phyloP scores from a whole-genome alignment of 2,113 vertebrate genomes.

The Calcarius ornatus region DNA sequence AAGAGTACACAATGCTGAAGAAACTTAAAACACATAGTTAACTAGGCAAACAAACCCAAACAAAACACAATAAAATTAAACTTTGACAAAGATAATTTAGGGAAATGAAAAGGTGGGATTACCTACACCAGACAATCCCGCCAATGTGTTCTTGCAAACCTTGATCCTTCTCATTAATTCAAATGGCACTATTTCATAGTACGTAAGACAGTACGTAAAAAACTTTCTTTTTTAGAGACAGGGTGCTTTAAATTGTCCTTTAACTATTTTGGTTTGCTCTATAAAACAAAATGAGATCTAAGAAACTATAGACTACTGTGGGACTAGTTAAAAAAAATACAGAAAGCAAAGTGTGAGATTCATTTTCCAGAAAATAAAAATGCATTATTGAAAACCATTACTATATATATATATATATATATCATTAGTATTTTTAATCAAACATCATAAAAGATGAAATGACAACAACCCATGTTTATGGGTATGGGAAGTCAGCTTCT shows the following conservation, averaged over 20 bases:
- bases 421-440: not conserved
- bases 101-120: not conserved
- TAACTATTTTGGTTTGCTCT: not conserved
- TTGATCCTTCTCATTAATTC: not conserved
- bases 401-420: not conserved
- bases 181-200: not conserved
- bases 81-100: not conserved
- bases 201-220: not conserved
- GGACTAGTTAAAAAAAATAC: not conserved
- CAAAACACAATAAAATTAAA: not conserved
- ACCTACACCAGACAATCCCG: not conserved
- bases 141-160: not conserved
- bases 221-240: not conserved
- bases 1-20: not conserved
- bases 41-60: not conserved
- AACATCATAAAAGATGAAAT: not conserved
- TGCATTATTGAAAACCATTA: not conserved
- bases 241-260: not conserved
- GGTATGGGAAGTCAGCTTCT: not conserved
- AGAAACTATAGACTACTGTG: not conserved
- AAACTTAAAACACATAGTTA: not conserved
- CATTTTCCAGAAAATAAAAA: not conserved
- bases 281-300: not conserved
- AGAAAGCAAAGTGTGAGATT: not conserved
- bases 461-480: not conserved